phyloP scores from a whole-genome alignment of 2,113 vertebrate species.

The Labeo catla region DNA sequence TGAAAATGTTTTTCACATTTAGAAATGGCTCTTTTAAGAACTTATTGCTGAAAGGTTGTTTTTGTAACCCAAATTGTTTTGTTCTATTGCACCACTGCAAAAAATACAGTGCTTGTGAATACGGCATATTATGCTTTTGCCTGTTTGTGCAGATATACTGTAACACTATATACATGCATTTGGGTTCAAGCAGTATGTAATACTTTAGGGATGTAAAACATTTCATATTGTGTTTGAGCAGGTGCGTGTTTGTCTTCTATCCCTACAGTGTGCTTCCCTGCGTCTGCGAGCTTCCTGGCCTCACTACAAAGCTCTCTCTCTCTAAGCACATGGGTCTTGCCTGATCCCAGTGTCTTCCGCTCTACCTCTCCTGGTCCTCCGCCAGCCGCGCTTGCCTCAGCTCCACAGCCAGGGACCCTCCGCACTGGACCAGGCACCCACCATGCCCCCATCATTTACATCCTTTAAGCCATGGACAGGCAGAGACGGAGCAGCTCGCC shows the following conservation, averaged over 20 bases:
- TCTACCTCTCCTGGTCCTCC: slow-evolving; percentile 65
- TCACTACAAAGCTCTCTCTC: slow-evolving; percentile 71
- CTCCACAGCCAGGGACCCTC: slow-evolving; percentile 68
- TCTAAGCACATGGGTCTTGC: slow-evolving; percentile 73
- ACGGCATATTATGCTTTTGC: not conserved
- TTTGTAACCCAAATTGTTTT: too few relatives aligned
- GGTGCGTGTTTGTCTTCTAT: slow-evolving; percentile 33
- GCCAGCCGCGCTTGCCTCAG: slow-evolving; percentile 67
- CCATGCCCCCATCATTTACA: slow-evolving; percentile 75
- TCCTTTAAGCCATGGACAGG: slow-evolving; percentile 72
- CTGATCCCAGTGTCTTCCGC: slow-evolving; percentile 64
- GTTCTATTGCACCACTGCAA: too few relatives aligned
- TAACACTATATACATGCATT: not conserved
- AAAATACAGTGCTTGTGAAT: not conserved
- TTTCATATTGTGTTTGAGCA: slow-evolving; percentile 21
- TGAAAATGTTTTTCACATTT: too few relatives aligned
- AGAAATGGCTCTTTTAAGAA: too few relatives aligned
- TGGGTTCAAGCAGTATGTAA: not conserved
- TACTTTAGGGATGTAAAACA: not conserved
- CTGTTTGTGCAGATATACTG: slow-evolving; percentile 4
- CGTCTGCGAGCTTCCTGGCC: slow-evolving; percentile 64
- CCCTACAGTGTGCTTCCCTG: not conserved
- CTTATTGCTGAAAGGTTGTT: too few relatives aligned
- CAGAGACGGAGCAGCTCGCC: slow-evolving; percentile 53
- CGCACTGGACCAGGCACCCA: slow-evolving; percentile 52